Evolutionary conservation across 2,888 invertebrate species (phyloP).

Genomic region (Mimachlamys varia): DNA sequence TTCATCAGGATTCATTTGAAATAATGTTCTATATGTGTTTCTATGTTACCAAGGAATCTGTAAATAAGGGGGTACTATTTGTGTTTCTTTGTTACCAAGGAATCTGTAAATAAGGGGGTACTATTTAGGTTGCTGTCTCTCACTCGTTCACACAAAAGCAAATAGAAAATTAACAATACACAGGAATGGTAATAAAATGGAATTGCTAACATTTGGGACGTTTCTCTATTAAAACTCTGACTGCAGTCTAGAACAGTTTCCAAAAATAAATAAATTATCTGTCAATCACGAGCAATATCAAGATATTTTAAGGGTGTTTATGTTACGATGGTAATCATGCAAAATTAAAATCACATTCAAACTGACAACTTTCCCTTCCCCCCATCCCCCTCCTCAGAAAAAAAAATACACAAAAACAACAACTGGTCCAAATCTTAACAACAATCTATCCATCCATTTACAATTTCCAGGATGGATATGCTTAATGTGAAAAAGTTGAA

Average conservation of each 20-base stretch:
- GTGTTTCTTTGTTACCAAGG: neutral
- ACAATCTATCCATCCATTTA: too few species aligned
- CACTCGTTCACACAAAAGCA: neutral
- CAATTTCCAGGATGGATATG: too few species aligned
- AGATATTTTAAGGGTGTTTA: neutral
- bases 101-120: too few species aligned
- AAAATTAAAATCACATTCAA: neutral
- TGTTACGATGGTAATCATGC: neutral
- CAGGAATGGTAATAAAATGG: neutral
- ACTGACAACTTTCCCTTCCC: neutral
- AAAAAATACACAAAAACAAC: too few species aligned
- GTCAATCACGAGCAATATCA: neutral
- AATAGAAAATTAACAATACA: neutral
- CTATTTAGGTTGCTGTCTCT: neutral
- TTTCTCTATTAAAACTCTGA: neutral
- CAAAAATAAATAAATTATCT: neutral
- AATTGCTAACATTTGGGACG: neutral
- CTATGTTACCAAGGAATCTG: neutral
- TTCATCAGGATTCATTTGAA: neutral
- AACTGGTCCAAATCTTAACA: too few species aligned
- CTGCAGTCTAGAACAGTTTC: neutral
- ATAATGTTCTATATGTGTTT: neutral
- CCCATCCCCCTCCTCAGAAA: too few species aligned
- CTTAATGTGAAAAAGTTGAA: too few species aligned
- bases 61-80: too few species aligned